phyloP scores from a whole-genome alignment of 1,140 invertebrate species.

The Dinoponera quadriceps region DNA sequence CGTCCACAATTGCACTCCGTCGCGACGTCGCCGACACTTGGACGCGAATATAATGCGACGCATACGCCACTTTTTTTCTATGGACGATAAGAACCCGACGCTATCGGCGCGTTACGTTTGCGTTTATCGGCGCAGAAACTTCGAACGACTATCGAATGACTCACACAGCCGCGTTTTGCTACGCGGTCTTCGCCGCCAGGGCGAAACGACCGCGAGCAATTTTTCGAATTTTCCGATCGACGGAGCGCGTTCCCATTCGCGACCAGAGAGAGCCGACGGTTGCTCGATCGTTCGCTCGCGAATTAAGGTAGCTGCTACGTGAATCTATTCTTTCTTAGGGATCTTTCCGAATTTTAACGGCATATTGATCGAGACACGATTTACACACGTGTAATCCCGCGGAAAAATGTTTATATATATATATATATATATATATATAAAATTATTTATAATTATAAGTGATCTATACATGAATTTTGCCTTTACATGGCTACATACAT shows the following conservation, averaged over 20 bases:
- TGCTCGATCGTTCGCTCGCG: not conserved
- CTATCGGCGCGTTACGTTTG: slow-evolving; percentile 41
- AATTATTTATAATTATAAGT: no score
- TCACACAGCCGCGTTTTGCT: slow-evolving; percentile 32
- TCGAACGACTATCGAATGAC: slow-evolving; percentile 31
- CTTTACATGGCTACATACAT: no score
- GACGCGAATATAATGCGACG: not conserved
- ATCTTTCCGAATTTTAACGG: no score
- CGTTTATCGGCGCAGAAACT: slow-evolving; percentile 49
- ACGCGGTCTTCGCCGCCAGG: not conserved
- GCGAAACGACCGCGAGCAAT: not conserved
- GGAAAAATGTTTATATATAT: no score
- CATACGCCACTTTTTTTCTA: slow-evolving; percentile 16
- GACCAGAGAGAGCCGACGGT: not conserved
- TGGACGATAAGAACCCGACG: slow-evolving; percentile 51
- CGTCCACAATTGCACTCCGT: not conserved
- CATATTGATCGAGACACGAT: no score
- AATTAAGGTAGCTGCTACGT: no score
- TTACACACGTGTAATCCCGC: no score
- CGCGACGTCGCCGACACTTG: not conserved
- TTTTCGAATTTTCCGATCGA: slow-evolving; percentile 3
- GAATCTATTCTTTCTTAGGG: no score
- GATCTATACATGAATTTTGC: no score
- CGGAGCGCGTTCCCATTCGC: not conserved
- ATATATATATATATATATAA: no score